Evolutionary conservation across 2,888 invertebrate genomes (phyloP).

Genomic region (Conchocele bisecta): DNA sequence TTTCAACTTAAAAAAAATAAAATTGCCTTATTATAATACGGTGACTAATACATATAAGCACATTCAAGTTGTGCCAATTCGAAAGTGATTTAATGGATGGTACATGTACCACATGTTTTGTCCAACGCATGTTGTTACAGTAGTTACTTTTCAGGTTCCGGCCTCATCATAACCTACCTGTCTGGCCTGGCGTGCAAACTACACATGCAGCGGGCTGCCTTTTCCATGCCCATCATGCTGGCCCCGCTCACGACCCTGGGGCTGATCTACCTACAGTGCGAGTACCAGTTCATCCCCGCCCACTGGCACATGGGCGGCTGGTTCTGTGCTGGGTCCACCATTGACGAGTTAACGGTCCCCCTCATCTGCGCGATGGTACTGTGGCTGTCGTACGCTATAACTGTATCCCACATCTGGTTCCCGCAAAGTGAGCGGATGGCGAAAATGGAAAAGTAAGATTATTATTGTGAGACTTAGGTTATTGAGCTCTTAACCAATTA

Average conservation of each 20-base stretch:
- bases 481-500: too few species aligned
- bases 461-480: too few species aligned
- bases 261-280: slow-evolving; percentile 71
- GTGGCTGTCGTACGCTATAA: slow-evolving; percentile 97
- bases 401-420: slow-evolving; percentile 98
- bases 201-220: slow-evolving; percentile 83
- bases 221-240: slow-evolving; percentile 83
- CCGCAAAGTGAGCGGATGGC: slow-evolving; percentile 98
- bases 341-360: slow-evolving; percentile 59
- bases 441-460: slow-evolving; percentile 93
- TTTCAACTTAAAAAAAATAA: too few species aligned
- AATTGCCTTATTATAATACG: too few species aligned
- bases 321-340: slow-evolving; percentile 61
- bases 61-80: too few species aligned
- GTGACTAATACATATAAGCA: too few species aligned
- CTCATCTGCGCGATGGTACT: slow-evolving; percentile 84
- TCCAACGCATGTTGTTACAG: too few species aligned
- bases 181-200: slow-evolving; percentile 85
- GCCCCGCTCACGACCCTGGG: slow-evolving; percentile 78
- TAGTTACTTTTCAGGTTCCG: too few species aligned
- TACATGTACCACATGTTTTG: too few species aligned
- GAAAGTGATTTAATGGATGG: too few species aligned
- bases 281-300: slow-evolving; percentile 68
- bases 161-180: slow-evolving; percentile 81
- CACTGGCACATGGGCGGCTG: slow-evolving; percentile 74